Evolutionary conservation across 2,113 vertebrate species (phyloP).

Genomic region (Colinus virginianus): DNA sequence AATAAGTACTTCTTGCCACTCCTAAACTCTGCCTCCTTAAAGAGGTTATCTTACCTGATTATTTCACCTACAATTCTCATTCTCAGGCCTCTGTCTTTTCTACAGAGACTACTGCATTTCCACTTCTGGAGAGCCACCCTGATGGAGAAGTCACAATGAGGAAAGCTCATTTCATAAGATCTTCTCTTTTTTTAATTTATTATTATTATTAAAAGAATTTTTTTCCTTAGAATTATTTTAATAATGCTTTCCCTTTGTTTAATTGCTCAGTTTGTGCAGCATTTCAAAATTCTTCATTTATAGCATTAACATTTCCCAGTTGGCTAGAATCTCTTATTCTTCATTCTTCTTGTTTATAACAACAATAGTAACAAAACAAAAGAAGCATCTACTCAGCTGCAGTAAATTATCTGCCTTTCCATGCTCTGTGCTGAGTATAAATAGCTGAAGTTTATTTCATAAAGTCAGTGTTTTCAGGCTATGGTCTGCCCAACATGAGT

Average conservation of each 20-base stretch:
- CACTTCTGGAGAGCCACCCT: rapidly evolving
- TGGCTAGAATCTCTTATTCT: neutral
- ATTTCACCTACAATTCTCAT: neutral
- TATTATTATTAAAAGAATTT: neutral
- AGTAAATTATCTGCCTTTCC: constrained; percentile 45
- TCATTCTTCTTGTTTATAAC: constrained; percentile 8
- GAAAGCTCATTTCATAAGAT: rapidly evolving
- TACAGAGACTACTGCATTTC: neutral
- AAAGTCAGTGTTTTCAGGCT: neutral
- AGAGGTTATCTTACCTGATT: neutral
- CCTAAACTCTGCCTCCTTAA: neutral
- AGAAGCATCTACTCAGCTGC: neutral
- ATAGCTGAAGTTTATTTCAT: constrained; percentile 40
- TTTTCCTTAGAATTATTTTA: neutral
- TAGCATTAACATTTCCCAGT: neutral
- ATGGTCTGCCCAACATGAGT: neutral
- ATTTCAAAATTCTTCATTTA: neutral
- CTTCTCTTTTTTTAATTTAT: neutral
- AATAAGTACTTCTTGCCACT: neutral
- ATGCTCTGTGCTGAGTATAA: constrained; percentile 21
- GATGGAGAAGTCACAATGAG: neutral
- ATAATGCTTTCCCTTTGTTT: neutral
- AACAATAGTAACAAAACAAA: constrained; percentile 25
- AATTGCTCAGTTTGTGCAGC: neutral
- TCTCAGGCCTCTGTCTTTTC: neutral